Evolutionary conservation across 2,797 vertebrate species (phyloP).

Genomic region (Sternotherus odoratus): DNA sequence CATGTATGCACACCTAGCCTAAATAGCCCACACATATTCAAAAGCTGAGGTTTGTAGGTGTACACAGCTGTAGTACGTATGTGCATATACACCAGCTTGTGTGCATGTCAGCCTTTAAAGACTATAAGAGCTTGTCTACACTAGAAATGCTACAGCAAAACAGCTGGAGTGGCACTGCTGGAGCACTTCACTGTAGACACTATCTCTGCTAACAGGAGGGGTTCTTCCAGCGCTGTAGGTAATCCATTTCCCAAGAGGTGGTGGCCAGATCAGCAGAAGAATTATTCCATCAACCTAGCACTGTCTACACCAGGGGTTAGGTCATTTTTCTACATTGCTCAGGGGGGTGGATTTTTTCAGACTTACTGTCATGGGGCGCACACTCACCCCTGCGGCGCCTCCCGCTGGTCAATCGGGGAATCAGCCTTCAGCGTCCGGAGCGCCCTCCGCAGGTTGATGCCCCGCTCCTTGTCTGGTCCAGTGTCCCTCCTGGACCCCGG

Average conservation of each 20-base stretch:
- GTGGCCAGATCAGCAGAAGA: not conserved
- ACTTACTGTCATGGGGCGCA: too few relatives aligned
- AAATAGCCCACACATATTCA: not conserved
- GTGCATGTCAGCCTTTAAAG: not conserved
- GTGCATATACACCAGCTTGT: not conserved
- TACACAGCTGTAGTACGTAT: not conserved
- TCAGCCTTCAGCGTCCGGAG: too few relatives aligned
- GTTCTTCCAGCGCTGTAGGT: not conserved
- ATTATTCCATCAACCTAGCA: not conserved
- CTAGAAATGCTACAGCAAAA: not conserved
- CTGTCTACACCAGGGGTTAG: not conserved
- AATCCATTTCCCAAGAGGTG: not conserved
- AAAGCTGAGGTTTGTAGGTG: not conserved
- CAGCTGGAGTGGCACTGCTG: too few relatives aligned
- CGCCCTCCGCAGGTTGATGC: too few relatives aligned
- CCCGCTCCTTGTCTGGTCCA: too few relatives aligned
- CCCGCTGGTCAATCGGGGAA: too few relatives aligned
- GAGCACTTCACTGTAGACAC: not conserved
- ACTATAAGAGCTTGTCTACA: not conserved
- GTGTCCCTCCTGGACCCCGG: too few relatives aligned
- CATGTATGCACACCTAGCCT: not conserved
- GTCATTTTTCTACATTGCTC: not conserved
- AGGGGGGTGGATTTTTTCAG: not conserved
- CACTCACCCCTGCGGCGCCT: too few relatives aligned
- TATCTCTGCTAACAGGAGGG: not conserved